Evolutionary conservation across 2,888 invertebrate species (phyloP), one percentile per base, ranked within the genome.

Genomic region (Agapostemon virescens): DNA sequence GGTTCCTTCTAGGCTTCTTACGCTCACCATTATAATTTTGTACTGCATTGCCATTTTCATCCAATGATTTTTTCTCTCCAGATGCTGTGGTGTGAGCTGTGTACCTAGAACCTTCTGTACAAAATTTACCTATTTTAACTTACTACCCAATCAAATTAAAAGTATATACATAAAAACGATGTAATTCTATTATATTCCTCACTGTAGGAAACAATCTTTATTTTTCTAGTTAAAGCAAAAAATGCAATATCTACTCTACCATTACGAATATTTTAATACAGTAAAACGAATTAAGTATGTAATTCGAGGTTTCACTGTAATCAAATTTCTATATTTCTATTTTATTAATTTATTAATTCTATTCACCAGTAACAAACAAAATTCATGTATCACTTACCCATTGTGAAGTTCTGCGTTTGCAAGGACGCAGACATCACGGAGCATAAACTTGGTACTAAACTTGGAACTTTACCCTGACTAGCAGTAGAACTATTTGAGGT

Each of bases 1-100:
- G 90, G 85, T 92, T 93, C 84, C 91, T 89, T 42, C 90, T 88
- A 5, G 86, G 72, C 77, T 92, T 92, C 77, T 92, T 93, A 20
- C 91, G 88, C 72, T 90, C 89, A 45, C 88, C 88, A 69, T 90
- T 89, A 69, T 91, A 91, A 49, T 89, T 94, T 90, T 94, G 95
- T 74, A 97, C 93, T 52, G 96, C 94, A 92, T 97, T 97, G 81
- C 96, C 96, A 91, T 97, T 97, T 93, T 97, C 97, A 93, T 97
- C 97, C 82, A 96, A 93, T 83, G 95, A 94, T 93, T 95, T 96
- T 94, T 95, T 93, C 58, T 93, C 93, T 68, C 89, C 90, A 66
- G 91, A 86, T 30, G 90, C 87, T 42, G 89, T 88, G 75, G 90
- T 90, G 77, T 90, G 90, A 68, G 90, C 76, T 70, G 87, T 69